Percentiles rank a stretch among this genome's conserved stretches.
Evolutionary conservation across 2,888 invertebrate genomes (phyloP).

Genomic region (Pyrochroa serraticornis): DNA sequence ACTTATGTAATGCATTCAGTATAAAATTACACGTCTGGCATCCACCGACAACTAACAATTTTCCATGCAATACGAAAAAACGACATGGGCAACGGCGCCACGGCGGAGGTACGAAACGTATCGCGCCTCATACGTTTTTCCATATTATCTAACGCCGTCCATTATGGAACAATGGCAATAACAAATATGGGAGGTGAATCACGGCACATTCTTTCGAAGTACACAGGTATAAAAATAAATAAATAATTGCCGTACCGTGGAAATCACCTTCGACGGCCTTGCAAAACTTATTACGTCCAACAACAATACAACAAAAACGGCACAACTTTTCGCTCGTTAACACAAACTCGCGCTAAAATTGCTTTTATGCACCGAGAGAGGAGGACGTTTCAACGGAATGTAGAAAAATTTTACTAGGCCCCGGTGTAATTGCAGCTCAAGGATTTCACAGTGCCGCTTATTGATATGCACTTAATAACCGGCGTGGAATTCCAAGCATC

Average conservation of each 20-base stretch:
- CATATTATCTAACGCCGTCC: slow-evolving; percentile 11
- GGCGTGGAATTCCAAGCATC: slow-evolving; percentile 24
- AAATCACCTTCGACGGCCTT: slow-evolving; percentile 46
- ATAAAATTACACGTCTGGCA: background rate
- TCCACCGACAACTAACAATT: background rate
- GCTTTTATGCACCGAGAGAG: too few relatives aligned
- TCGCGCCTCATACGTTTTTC: too few relatives aligned
- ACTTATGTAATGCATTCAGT: slow-evolving; percentile 6
- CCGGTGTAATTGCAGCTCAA: slow-evolving; percentile 21
- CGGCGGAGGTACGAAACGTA: slow-evolving; percentile 13
- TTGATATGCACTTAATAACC: slow-evolving; percentile 28
- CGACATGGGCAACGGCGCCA: slow-evolving; percentile 32
- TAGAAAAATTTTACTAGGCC: slow-evolving; percentile 17
- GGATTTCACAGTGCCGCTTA: slow-evolving; percentile 22
- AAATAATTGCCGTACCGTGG: slow-evolving; percentile 36
- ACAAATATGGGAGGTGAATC: slow-evolving; percentile 33
- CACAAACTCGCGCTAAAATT: too few relatives aligned
- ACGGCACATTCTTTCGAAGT: slow-evolving; percentile 34
- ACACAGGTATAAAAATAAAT: slow-evolving; percentile 34
- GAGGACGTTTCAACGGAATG: slow-evolving; percentile 10
- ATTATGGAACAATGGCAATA: slow-evolving; percentile 19
- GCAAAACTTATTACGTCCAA: slow-evolving; percentile 31
- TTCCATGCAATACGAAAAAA: slow-evolving; percentile 1
- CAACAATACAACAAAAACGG: background rate
- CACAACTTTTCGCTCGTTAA: background rate